phyloP scores from a whole-genome alignment of 1,140 invertebrate species.

The Amphibalanus amphitrite region DNA sequence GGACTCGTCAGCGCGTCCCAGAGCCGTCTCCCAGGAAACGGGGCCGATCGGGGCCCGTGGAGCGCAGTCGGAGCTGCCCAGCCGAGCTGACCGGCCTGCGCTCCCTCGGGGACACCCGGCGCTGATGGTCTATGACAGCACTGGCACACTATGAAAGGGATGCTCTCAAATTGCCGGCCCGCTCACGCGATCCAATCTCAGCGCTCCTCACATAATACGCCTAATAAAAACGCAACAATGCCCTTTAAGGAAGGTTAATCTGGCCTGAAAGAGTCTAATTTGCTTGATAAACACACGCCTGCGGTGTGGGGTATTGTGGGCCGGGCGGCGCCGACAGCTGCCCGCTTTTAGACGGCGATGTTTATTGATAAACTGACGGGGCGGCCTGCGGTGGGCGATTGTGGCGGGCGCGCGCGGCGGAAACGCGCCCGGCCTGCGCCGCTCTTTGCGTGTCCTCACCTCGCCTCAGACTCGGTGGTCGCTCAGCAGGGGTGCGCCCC shows the following conservation, averaged over 20 bases:
- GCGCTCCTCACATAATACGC: not conserved
- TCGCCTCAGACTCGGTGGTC: too few species aligned
- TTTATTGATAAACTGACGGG: not conserved
- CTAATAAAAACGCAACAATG: conserved; percentile 2
- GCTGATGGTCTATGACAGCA: not conserved
- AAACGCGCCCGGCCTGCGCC: not conserved
- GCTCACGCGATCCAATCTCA: not conserved
- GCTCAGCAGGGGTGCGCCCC: not conserved
- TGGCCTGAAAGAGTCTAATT: not conserved
- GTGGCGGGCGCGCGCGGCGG: not conserved
- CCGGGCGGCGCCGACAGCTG: not conserved
- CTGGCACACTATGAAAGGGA: not conserved
- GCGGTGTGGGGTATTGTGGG: not conserved
- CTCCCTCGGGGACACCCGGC: not conserved
- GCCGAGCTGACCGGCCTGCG: not conserved
- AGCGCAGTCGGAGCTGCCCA: not conserved
- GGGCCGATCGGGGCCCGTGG: too few species aligned
- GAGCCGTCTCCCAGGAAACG: too few species aligned
- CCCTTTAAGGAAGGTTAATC: conserved; percentile 1
- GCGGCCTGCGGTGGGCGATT: not conserved
- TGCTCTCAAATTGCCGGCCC: not conserved
- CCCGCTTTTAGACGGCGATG: not conserved
- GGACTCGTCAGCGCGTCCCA: too few species aligned
- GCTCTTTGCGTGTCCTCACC: not conserved
- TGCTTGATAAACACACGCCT: not conserved